Conservation (phyloP, 2,888 invertebrate species). For the Merodon equestris region DNA sequence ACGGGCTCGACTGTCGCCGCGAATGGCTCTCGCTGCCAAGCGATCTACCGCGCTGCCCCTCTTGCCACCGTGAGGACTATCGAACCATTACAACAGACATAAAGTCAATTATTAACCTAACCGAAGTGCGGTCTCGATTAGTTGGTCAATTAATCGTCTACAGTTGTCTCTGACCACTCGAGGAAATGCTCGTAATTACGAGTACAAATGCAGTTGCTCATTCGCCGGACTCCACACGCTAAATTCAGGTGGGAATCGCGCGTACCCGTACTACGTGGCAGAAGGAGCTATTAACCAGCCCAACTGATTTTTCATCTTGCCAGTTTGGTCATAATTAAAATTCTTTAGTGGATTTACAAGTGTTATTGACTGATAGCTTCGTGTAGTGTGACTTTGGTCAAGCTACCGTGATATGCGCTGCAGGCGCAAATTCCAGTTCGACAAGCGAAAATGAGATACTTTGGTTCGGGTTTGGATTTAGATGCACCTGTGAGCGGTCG, state of each 20-base stretch:
- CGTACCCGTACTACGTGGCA: neutral
- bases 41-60: conserved; percentile 4
- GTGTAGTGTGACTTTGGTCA: no score
- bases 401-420: no score
- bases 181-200: conserved; percentile 51
- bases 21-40: conserved; percentile 29
- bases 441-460: conserved; percentile 48
- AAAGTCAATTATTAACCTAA: conserved; percentile 67
- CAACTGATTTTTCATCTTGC: conserved; percentile 39
- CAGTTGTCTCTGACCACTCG: conserved; percentile 55
- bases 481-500: no score
- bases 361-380: conserved; percentile 28
- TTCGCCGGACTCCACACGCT: conserved; percentile 11
- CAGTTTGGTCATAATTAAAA: conserved; percentile 49
- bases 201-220: no score
- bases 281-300: conserved; percentile 48
- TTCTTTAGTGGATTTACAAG: conserved; percentile 39
- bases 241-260: conserved; percentile 4
- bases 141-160: conserved; percentile 61
- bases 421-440: conserved; percentile 43
- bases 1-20: conserved; percentile 23
- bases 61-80: conserved; percentile 48
- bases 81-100: conserved; percentile 58
- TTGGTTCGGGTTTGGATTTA: conserved; percentile 29
- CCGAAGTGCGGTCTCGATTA: conserved; percentile 61